phyloP scores from a whole-genome alignment of 2,113 vertebrate genomes.

The Oryzias javanicus region DNA sequence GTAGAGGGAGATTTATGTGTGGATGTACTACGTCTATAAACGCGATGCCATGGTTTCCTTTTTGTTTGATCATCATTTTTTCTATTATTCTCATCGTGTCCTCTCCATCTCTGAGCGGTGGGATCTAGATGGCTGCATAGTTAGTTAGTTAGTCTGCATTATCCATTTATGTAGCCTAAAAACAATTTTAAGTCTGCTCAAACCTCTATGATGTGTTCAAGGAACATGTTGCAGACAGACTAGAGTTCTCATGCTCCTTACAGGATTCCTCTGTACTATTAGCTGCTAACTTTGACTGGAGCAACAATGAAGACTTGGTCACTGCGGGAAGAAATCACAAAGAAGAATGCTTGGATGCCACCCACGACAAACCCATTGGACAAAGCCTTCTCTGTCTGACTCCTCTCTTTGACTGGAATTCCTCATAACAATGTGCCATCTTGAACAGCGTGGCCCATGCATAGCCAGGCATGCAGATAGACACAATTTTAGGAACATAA shows the following conservation, averaged over 20 bases:
- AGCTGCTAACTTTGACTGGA: conserved; percentile 43
- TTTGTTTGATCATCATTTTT: conserved; percentile 62
- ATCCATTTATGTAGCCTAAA: conserved; percentile 47
- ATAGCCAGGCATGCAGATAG: conserved; percentile 34
- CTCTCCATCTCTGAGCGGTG: conserved; percentile 48
- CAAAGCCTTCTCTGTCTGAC: conserved; percentile 73
- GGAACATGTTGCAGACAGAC: conserved; percentile 41
- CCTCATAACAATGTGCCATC: conserved; percentile 70
- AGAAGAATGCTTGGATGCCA: conserved; percentile 72
- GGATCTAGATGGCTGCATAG: conserved; percentile 62
- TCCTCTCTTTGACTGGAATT: conserved; percentile 70
- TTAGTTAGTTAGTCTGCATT: conserved; percentile 33
- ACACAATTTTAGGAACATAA: conserved; percentile 25
- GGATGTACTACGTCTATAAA: conserved; percentile 45
- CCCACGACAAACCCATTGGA: conserved; percentile 70
- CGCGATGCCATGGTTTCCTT: conserved; percentile 70
- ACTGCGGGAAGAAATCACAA: conserved; percentile 71
- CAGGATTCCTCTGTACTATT: conserved; percentile 37
- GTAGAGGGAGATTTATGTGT: conserved; percentile 24
- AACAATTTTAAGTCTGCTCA: conserved; percentile 41
- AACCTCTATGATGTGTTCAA: conserved; percentile 42
- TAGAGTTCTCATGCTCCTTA: conserved; percentile 44
- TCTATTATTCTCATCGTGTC: conserved; percentile 49
- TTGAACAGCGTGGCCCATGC: conserved; percentile 50
- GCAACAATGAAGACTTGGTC: conserved; percentile 53